Evolutionary conservation across 2,797 vertebrate species (phyloP).

Genomic region (Anguilla obscura): DNA sequence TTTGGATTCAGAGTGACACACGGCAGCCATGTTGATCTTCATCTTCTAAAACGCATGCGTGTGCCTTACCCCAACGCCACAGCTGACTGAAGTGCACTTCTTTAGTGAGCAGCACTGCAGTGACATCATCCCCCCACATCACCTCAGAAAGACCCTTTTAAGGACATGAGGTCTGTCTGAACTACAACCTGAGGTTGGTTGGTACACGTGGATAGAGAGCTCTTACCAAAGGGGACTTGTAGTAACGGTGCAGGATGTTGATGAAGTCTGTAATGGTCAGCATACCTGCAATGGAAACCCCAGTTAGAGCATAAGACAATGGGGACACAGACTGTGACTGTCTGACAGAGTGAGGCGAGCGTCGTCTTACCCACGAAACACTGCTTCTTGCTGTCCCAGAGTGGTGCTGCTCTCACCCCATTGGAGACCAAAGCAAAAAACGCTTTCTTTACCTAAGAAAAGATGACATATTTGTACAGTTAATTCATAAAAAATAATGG

Average conservation of each 20-base stretch:
- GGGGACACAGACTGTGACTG: neutral
- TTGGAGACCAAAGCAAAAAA: constrained; percentile 98
- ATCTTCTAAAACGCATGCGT: neutral
- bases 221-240: constrained; percentile 96
- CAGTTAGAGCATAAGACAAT: neutral
- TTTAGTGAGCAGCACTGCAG: neutral
- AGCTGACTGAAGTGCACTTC: neutral
- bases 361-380: constrained; percentile 55
- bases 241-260: constrained; percentile 96
- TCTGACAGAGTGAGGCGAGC: neutral
- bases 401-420: constrained; percentile 90
- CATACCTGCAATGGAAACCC: constrained; percentile 78
- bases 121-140: too few species aligned
- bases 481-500: too few species aligned
- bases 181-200: too few species aligned
- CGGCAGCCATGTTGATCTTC: neutral
- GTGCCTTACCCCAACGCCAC: neutral
- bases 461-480: neutral
- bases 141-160: too few species aligned
- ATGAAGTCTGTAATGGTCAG: constrained; percentile 99
- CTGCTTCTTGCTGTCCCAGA: constrained; percentile 97
- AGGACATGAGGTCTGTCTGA: too few species aligned
- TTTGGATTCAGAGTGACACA: neutral
- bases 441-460: constrained; percentile 90
- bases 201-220: neutral